These are phyloP conservation scores for Loris lydekkerianus DNA, from an alignment of 2,797 vertebrate species.

Conservation along the genomic window DNA sequence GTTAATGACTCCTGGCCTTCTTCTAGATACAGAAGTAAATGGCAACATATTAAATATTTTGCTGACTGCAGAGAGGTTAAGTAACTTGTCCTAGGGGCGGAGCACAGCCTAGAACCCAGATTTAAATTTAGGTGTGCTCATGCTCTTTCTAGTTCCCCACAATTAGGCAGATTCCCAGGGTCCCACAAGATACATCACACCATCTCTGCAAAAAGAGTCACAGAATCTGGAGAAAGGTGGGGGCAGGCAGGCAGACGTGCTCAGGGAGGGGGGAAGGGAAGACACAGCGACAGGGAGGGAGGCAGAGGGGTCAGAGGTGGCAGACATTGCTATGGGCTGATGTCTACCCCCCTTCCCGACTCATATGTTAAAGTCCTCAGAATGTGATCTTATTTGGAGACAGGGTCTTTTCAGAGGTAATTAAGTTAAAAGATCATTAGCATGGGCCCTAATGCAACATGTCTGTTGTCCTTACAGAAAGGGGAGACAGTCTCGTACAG, in stretches of 20 bases:
- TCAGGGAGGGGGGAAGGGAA: background rate
- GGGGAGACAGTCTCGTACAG: background rate
- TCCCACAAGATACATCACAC: background rate
- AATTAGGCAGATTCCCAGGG: background rate
- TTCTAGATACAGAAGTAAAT: background rate
- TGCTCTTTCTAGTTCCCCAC: background rate
- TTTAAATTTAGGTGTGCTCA: background rate
- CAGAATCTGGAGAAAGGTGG: background rate
- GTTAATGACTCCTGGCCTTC: background rate
- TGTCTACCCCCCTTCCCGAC: background rate
- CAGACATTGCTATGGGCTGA: background rate
- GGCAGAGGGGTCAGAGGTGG: no score
- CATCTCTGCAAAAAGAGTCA: background rate
- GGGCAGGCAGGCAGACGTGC: background rate
- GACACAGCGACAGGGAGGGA: background rate
- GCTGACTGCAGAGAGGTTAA: background rate
- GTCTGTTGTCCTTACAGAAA: background rate
- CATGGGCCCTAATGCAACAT: background rate
- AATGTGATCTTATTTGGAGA: background rate
- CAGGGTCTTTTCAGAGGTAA: background rate
- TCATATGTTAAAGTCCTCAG: background rate
- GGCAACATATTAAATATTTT: background rate
- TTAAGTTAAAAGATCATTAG: background rate
- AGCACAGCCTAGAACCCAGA: rapidly evolving
- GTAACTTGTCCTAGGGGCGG: background rate